Percentiles rank a stretch among this genome's conserved stretches.
Evolutionary conservation across 2,888 invertebrate species (phyloP).

Genomic region (Hybos culiciformis): DNA sequence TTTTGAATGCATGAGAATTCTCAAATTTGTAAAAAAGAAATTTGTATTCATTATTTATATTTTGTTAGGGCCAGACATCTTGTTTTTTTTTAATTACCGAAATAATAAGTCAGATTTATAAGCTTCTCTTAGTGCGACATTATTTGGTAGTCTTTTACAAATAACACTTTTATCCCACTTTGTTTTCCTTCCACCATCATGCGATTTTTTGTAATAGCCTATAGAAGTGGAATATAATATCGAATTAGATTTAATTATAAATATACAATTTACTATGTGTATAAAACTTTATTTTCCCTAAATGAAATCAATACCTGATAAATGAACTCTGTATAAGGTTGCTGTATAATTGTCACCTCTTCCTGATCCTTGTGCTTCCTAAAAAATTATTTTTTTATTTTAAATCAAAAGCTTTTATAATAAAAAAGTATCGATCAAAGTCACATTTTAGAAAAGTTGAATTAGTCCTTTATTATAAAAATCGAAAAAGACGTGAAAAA

Average conservation of each 20-base stretch:
- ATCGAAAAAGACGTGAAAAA: too few relatives aligned
- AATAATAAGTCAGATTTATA: constrained; percentile 58
- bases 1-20: not conserved
- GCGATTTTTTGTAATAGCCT: constrained; percentile 19
- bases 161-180: constrained; percentile 54
- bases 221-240: too few relatives aligned
- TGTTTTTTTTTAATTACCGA: constrained; percentile 27
- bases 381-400: too few relatives aligned
- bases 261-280: too few relatives aligned
- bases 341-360: constrained; percentile 64
- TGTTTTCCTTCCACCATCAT: constrained; percentile 28
- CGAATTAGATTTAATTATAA: too few relatives aligned
- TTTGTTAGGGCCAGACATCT: not conserved
- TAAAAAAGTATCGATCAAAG: too few relatives aligned
- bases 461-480: too few relatives aligned
- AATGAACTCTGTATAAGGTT: constrained; percentile 50
- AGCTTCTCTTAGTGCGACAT: constrained; percentile 46
- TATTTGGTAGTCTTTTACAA: constrained; percentile 57
- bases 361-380: constrained; percentile 56
- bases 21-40: not conserved
- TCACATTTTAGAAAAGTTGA: too few relatives aligned
- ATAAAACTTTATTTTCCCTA: too few relatives aligned
- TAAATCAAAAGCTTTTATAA: too few relatives aligned
- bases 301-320: too few relatives aligned
- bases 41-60: not conserved